Conservation (phyloP, 92 coral and sea anemone genomes). For the Paramuricea clavata region DNA sequence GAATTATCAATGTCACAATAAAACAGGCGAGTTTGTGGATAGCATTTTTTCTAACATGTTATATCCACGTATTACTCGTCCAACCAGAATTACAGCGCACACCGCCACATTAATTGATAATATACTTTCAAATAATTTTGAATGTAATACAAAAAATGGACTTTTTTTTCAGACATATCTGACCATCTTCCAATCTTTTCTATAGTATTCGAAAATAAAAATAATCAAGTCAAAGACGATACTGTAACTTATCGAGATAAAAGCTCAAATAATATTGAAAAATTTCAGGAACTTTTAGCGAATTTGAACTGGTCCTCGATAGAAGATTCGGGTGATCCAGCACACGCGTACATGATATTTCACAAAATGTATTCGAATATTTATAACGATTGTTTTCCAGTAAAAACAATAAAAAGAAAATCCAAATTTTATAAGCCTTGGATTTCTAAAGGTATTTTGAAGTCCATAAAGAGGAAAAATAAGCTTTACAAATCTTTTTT, state of each 20-base stretch:
- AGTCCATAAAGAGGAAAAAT: conserved; percentile 31
- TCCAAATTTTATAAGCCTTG: conserved; percentile 21
- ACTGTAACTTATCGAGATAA: neutral
- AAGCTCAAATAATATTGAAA: neutral
- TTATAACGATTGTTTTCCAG: no score
- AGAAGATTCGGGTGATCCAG: neutral
- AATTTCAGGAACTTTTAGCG: neutral
- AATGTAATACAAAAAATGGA: conserved; percentile 43
- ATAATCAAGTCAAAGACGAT: neutral
- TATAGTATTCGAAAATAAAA: neutral
- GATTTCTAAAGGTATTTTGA: conserved; percentile 41
- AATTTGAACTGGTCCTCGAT: neutral
- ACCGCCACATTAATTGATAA: conserved; percentile 50
- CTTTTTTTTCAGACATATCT: conserved; percentile 59
- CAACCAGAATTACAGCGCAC: conserved; percentile 59
- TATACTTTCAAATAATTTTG: conserved; percentile 46
- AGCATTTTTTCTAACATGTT: conserved; percentile 30
- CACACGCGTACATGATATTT: neutral
- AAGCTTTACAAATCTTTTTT: conserved; percentile 43
- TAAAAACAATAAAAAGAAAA: no score
- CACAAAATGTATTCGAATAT: neutral
- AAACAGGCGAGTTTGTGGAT: conserved; percentile 54
- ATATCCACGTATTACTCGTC: conserved; percentile 46
- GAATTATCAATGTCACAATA: conserved; percentile 36
- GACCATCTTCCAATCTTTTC: conserved; percentile 76